Evolutionary conservation across 2,888 invertebrate genomes (phyloP).

Genomic region (Agelastica alni): DNA sequence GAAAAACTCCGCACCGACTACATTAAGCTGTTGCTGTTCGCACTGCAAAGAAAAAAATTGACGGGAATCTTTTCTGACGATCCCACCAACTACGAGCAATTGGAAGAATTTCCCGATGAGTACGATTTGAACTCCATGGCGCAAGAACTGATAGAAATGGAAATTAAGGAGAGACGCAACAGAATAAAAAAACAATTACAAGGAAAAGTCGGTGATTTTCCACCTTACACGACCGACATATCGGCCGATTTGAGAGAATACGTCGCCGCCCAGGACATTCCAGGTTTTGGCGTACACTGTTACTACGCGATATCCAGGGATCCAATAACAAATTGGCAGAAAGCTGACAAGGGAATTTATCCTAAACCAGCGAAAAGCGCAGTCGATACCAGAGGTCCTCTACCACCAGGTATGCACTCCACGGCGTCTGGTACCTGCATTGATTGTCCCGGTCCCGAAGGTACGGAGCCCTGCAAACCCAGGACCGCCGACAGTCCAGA

Average conservation of each 20-base stretch:
- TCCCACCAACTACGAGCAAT: slow-evolving; percentile 47
- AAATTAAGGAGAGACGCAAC: slow-evolving; percentile 40
- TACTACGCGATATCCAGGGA: slow-evolving; percentile 59
- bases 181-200: slow-evolving; percentile 36
- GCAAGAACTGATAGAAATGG: slow-evolving; percentile 47
- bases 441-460: slow-evolving; percentile 21
- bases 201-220: slow-evolving; percentile 46
- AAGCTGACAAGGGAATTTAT: slow-evolving; percentile 49
- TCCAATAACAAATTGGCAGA: slow-evolving; percentile 55
- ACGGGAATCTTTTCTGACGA: slow-evolving; percentile 54
- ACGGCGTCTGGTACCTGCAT: slow-evolving; percentile 22
- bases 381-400: slow-evolving; percentile 31
- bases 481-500: background rate
- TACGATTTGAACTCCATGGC: slow-evolving; percentile 49
- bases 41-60: slow-evolving; percentile 54
- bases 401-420: slow-evolving; percentile 20
- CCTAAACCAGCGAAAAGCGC: slow-evolving; percentile 45
- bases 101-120: slow-evolving; percentile 48
- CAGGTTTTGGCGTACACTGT: slow-evolving; percentile 59
- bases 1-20: slow-evolving; percentile 52
- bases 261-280: slow-evolving; percentile 58
- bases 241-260: slow-evolving; percentile 57
- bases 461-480: slow-evolving; percentile 8
- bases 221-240: slow-evolving; percentile 50
- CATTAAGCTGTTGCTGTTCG: slow-evolving; percentile 56